Percentiles rank a stretch among this genome's conserved stretches.
These are phyloP conservation scores for Pandemis heparana DNA, from an alignment of 2,888 invertebrate species.

Conservation along the genomic window DNA sequence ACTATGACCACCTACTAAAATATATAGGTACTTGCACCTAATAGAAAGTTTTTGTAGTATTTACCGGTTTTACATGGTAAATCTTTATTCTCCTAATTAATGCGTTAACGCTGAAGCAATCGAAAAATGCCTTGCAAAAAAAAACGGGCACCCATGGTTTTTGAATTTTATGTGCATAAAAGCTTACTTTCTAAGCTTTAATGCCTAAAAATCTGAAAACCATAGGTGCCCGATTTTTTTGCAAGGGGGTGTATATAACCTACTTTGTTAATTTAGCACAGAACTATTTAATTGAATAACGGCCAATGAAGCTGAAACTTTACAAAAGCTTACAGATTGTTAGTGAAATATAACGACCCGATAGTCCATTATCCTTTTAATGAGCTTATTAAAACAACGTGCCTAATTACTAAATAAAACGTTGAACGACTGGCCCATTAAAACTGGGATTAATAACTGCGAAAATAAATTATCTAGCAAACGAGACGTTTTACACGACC, in stretches of 20 bases:
- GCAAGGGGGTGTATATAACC: too few relatives aligned
- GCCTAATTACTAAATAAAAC: slow-evolving; percentile 1
- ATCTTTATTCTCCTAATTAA: not conserved
- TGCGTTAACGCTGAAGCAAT: too few relatives aligned
- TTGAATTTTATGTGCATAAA: too few relatives aligned
- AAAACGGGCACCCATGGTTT: too few relatives aligned
- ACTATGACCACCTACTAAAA: too few relatives aligned
- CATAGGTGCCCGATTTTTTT: too few relatives aligned
- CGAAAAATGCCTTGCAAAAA: too few relatives aligned
- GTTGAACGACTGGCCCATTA: not conserved
- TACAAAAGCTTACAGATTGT: slow-evolving; percentile 1
- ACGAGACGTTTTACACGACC: slow-evolving; percentile 1
- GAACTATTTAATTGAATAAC: not conserved
- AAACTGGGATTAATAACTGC: not conserved
- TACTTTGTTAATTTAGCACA: not conserved
- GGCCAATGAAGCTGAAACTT: not conserved
- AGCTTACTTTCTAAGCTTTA: too few relatives aligned
- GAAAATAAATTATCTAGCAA: slow-evolving; percentile 8
- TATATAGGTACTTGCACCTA: too few relatives aligned
- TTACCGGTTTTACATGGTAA: not conserved
- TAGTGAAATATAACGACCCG: not conserved
- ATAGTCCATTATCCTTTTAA: not conserved
- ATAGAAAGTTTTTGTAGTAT: too few relatives aligned
- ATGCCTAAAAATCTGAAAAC: too few relatives aligned
- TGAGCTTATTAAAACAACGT: slow-evolving; percentile 4